These are phyloP conservation scores for Drosophila quinaria DNA, from an alignment of 2,888 invertebrate genomes.

Conservation along the genomic window DNA sequence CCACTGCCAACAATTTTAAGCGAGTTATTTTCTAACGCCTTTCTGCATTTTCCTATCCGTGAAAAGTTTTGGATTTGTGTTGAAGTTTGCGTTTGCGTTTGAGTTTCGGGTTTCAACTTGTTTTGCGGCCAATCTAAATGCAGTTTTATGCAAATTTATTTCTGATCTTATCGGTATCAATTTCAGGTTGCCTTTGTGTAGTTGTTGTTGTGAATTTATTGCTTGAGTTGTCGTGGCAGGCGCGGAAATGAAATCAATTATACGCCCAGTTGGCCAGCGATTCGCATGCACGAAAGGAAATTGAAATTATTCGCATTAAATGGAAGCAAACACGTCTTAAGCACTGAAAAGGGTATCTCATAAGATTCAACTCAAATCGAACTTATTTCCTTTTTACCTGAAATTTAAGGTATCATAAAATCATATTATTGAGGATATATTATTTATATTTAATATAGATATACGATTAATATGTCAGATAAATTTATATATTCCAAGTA, in stretches of 20 bases:
- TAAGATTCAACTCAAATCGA: neutral
- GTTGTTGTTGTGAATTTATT: constrained; percentile 60
- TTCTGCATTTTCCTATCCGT: constrained; percentile 37
- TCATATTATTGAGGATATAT: neutral
- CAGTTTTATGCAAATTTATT: constrained; percentile 73
- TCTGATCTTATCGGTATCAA: constrained; percentile 72
- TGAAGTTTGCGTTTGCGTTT: constrained; percentile 23
- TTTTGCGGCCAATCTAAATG: constrained; percentile 72
- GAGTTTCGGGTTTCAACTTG: constrained; percentile 33
- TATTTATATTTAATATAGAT: neutral
- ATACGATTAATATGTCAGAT: neutral
- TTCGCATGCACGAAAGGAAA: constrained; percentile 70
- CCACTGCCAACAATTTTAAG: constrained; percentile 61
- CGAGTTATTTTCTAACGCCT: constrained; percentile 52
- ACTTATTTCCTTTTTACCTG: neutral
- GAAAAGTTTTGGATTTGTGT: constrained; percentile 42
- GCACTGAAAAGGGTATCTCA: neutral
- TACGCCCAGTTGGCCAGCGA: constrained; percentile 72
- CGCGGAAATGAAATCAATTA: constrained; percentile 77
- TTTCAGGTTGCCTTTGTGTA: constrained; percentile 61
- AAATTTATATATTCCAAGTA: too few relatives aligned
- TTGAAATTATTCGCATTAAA: constrained; percentile 72
- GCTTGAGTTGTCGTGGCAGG: constrained; percentile 61
- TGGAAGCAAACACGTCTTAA: constrained; percentile 38
- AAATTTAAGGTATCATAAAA: neutral